Conservation (phyloP, 1,140 invertebrate genomes). For the Heliconius nattereri region DNA sequence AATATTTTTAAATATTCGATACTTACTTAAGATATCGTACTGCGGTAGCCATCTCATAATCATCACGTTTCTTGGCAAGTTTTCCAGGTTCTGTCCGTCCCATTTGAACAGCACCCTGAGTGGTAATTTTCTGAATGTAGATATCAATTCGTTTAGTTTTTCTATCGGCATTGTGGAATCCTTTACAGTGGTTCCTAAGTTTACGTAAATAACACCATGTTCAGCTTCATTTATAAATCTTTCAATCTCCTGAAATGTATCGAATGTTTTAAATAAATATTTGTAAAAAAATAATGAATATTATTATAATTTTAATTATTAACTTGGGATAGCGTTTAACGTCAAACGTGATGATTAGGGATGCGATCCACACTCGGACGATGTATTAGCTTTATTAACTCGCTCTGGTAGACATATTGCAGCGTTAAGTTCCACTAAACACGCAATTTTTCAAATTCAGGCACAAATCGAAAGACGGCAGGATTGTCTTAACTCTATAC, state of each 20-base stretch:
- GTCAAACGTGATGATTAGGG: no score
- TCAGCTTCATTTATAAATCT: constrained; percentile 83
- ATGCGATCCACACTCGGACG: no score
- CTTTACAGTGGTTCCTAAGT: constrained; percentile 82
- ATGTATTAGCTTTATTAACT: no score
- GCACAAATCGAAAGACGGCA: no score
- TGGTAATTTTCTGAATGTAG: constrained; percentile 79
- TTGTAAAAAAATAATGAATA: no score
- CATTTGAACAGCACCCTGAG: constrained; percentile 83
- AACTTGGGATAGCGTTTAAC: no score
- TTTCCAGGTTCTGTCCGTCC: constrained; percentile 77
- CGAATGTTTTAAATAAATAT: neutral
- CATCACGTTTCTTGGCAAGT: constrained; percentile 83
- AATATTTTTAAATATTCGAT: constrained; percentile 10
- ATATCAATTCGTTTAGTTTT: constrained; percentile 82
- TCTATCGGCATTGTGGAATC: constrained; percentile 82
- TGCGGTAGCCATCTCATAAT: constrained; percentile 84
- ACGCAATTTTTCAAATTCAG: no score
- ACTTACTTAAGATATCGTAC: constrained; percentile 83
- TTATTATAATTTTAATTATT: no score
- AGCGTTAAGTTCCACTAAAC: no score
- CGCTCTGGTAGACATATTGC: no score
- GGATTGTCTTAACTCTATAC: no score
- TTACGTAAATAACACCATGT: constrained; percentile 84
- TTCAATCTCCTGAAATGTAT: constrained; percentile 79